phyloP scores from a whole-genome alignment of 2,888 invertebrate genomes.

The Phymatocera aterrima region DNA sequence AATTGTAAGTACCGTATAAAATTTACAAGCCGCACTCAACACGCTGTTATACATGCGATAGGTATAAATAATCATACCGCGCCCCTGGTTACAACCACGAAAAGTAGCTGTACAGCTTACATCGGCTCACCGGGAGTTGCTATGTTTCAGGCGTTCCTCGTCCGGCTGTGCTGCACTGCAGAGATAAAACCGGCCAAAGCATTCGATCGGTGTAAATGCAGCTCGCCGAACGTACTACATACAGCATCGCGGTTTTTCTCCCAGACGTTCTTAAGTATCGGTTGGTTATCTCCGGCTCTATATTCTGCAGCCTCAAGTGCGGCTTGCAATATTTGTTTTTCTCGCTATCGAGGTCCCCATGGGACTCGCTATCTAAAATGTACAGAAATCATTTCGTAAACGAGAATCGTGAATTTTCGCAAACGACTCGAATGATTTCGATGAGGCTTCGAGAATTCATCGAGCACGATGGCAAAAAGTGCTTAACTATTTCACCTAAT shows the following conservation, averaged over 20 bases:
- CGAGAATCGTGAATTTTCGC: too few species aligned
- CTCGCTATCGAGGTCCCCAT: neutral
- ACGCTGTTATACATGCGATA: constrained; percentile 6
- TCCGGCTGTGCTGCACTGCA: constrained; percentile 62
- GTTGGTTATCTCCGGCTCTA: neutral
- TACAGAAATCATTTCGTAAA: too few species aligned
- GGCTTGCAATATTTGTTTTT: neutral
- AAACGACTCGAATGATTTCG: too few species aligned
- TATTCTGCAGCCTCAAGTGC: neutral
- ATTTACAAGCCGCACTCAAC: constrained; percentile 18
- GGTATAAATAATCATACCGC: constrained; percentile 18
- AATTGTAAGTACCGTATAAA: constrained; percentile 27
- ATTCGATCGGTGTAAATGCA: constrained; percentile 61
- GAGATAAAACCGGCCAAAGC: constrained; percentile 66
- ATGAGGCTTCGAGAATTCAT: too few species aligned
- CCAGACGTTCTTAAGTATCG: neutral
- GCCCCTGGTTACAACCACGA: constrained; percentile 23
- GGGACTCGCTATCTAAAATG: too few species aligned
- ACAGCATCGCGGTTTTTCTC: neutral
- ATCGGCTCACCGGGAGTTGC: constrained; percentile 17
- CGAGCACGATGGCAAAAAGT: too few species aligned
- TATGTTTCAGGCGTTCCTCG: constrained; percentile 33
- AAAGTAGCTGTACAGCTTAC: constrained; percentile 12
- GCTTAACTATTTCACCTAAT: too few species aligned
- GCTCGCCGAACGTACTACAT: constrained; percentile 50